Conservation (phyloP, 2,113 vertebrate genomes). For the Mystacornis crossleyi region DNA sequence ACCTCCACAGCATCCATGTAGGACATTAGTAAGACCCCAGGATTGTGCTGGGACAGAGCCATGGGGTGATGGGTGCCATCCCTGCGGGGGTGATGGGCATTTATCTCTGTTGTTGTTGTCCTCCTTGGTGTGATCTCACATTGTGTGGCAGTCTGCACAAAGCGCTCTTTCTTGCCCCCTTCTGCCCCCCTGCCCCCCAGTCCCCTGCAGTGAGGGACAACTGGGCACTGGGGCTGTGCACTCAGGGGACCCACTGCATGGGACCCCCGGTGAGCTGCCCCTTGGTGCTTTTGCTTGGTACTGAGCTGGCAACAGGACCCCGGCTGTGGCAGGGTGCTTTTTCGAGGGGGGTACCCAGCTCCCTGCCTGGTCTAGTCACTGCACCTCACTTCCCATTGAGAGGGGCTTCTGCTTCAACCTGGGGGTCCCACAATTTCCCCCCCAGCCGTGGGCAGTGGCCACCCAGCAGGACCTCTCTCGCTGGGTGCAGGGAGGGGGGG, state of each 20-base stretch:
- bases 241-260: neutral
- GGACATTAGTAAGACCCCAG: neutral
- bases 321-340: neutral
- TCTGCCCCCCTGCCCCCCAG: neutral
- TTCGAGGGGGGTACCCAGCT: accelerated
- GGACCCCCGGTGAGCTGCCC: neutral
- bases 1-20: accelerated
- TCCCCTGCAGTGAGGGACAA: neutral
- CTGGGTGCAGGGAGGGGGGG: neutral
- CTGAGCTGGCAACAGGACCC: neutral
- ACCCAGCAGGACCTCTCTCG: slow-evolving; percentile 25
- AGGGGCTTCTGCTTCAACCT: neutral
- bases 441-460: neutral
- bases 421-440: neutral
- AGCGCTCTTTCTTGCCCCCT: neutral
- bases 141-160: slow-evolving; percentile 32
- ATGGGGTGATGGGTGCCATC: neutral
- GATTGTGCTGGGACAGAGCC: neutral
- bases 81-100: neutral
- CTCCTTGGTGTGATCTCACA: neutral
- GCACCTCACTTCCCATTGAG: neutral
- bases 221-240: neutral
- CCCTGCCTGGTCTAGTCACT: neutral
- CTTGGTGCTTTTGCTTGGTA: neutral
- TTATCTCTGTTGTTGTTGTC: neutral